phyloP scores from a whole-genome alignment of 2,113 vertebrate genomes.

The Octodon degus region DNA sequence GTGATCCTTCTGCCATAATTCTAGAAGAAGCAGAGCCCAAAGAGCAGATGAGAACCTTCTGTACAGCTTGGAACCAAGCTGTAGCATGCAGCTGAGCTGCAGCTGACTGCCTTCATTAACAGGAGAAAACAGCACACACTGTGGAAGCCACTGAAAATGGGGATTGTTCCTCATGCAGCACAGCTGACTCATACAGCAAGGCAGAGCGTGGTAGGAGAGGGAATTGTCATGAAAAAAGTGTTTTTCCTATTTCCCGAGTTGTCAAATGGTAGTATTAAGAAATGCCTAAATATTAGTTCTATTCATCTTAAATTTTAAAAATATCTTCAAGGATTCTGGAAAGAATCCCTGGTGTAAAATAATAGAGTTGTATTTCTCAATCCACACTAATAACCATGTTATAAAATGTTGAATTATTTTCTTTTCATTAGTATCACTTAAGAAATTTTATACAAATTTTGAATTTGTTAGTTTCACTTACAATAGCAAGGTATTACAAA shows the following conservation, averaged over 20 bases:
- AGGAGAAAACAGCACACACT: not conserved
- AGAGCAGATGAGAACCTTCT: not conserved
- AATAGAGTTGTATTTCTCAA: not conserved
- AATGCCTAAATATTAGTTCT: conserved; percentile 3
- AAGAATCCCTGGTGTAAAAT: not conserved
- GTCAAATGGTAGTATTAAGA: not conserved
- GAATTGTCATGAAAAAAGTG: not conserved
- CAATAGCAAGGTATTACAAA: not conserved
- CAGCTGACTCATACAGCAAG: not conserved
- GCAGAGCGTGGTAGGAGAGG: not conserved
- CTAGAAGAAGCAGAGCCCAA: not conserved
- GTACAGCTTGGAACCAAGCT: not conserved
- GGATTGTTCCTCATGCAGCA: not conserved
- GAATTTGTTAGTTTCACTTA: not conserved
- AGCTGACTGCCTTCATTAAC: not conserved
- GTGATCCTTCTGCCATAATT: not conserved
- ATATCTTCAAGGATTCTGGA: not conserved
- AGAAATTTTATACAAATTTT: not conserved
- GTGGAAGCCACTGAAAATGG: not conserved
- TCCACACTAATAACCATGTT: not conserved
- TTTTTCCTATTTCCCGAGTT: not conserved
- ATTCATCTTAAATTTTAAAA: conserved; percentile 35
- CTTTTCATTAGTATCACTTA: conserved; percentile 1
- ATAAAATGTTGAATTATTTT: not conserved
- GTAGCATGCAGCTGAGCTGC: not conserved